Percentiles rank a stretch among this genome's conserved stretches.
phyloP scores from a whole-genome alignment of 1,140 invertebrate species.

The Scaptomyza graminum region DNA sequence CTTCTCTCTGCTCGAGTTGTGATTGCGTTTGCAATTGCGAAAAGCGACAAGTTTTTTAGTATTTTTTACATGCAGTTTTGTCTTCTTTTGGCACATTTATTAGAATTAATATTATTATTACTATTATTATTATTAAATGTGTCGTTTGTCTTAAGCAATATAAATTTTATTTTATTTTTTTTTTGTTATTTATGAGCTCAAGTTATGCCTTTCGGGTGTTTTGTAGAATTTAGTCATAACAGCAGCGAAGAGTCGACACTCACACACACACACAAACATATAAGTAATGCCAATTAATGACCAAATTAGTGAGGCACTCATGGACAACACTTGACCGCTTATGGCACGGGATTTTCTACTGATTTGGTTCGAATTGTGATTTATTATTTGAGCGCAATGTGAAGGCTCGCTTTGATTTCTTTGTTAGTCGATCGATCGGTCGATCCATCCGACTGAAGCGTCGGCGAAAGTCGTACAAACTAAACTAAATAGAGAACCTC shows the following conservation, averaged over 20 bases:
- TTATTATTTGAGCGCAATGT: constrained; percentile 79
- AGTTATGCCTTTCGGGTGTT: constrained; percentile 83
- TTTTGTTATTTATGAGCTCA: constrained; percentile 83
- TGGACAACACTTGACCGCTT: constrained; percentile 79
- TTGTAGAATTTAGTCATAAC: constrained; percentile 64
- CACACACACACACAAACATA: constrained; percentile 41
- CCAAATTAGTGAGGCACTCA: constrained; percentile 81
- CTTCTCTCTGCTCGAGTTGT: constrained; percentile 79
- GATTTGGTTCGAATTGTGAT: constrained; percentile 82
- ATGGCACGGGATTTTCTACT: constrained; percentile 79
- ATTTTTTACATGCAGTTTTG: constrained; percentile 43
- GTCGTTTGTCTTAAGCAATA: constrained; percentile 75
- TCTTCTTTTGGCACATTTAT: constrained; percentile 78
- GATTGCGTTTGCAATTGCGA: constrained; percentile 63
- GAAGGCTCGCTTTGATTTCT: constrained; percentile 73
- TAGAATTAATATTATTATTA: constrained; percentile 54
- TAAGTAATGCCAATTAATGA: constrained; percentile 81
- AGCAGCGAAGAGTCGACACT: constrained; percentile 35
- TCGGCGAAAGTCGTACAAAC: constrained; percentile 61
- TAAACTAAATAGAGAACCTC: constrained; percentile 13
- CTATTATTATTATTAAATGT: constrained; percentile 81
- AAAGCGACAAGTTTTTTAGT: constrained; percentile 52
- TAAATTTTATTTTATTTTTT: constrained; percentile 7
- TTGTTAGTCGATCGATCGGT: constrained; percentile 56
- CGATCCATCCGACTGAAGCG: not conserved